These are phyloP conservation scores for Apamea anceps DNA, from an alignment of 2,888 invertebrate genomes.

Conservation along the genomic window DNA sequence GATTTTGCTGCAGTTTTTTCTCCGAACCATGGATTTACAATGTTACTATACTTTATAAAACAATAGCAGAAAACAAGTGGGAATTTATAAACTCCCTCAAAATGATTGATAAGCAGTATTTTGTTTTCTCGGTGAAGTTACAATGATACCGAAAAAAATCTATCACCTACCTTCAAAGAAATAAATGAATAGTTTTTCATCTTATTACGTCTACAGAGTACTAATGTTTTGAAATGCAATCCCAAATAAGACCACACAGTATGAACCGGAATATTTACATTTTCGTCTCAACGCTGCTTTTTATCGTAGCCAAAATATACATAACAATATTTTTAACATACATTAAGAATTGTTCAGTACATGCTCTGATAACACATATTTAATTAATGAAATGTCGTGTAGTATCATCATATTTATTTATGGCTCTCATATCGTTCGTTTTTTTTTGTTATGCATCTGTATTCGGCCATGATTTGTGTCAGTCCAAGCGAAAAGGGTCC, in stretches of 20 bases:
- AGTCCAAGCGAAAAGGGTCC: no score
- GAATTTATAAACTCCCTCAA: not conserved
- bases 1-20: not conserved
- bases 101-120: not conserved
- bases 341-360: conserved; percentile 20
- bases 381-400: conserved; percentile 39
- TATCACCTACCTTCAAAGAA: conserved; percentile 2
- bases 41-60: not conserved
- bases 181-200: conserved; percentile 6
- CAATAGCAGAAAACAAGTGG: not conserved
- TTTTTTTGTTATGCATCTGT: conserved; percentile 9
- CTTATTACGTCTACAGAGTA: conserved; percentile 3
- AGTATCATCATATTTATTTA: conserved; percentile 53
- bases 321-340: conserved; percentile 37
- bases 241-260: conserved; percentile 49
- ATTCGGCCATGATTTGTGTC: conserved; percentile 19
- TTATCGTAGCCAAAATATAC: conserved; percentile 40
- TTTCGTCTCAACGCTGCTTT: conserved; percentile 22
- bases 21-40: not conserved
- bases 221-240: conserved; percentile 47
- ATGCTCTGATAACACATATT: conserved; percentile 36
- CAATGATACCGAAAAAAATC: not conserved
- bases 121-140: not conserved
- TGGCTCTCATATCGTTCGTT: not conserved
- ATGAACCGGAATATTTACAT: conserved; percentile 35